Evolutionary conservation across 2,888 invertebrate genomes (phyloP), one percentile per base, ranked within the genome.

Genomic region (Colletes collaris): DNA sequence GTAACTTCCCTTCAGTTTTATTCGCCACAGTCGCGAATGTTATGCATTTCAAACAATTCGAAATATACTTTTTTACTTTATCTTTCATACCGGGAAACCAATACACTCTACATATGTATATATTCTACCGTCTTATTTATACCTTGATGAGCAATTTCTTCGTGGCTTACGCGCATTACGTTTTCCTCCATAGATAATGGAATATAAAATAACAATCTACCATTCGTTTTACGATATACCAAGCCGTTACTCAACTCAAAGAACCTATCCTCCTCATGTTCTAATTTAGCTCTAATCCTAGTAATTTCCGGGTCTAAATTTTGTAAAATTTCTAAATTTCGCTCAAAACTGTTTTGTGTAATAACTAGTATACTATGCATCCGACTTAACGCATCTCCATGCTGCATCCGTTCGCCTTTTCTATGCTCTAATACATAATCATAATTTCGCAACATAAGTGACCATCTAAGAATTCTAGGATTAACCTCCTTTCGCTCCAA

Each of bases 171-270:
- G 4, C 63, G 50, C 6, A 63, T 63, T 56, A 62, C 19, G 6
- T 75, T 75, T 3, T 50, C 16, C 10, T 69, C 75, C 35, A 75
- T 52, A 0, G 16, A 13, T 19, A 1, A 3, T 4, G 63, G 63
- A 4, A 74, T 63, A 3, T 50, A 68, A 63, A 74, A 62, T 8
- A 62, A 49, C 35, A 65, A 35, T 4, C n/a, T 40, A 16, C 53
- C 7, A 6, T 66, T 49, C 27, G 7, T 7, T 5, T 73, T 73
- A 3, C 65, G 58, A 13, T 77, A 77, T 0, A 76, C 44, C 4
- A 76, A n/a, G 2, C 70, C 76, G n/a, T 77, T 37, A 4, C 63
- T 50, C 2, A 77, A 16, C n/a, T 77, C 78, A 7, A 6, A 71
- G 3, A 35, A 64, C 40, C 55, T 71, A 13, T 62, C 66, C 0